Percentiles rank a stretch among this genome's conserved stretches.
These are phyloP conservation scores for Melanogrammus aeglefinus DNA, from an alignment of 2,797 vertebrate species.

Conservation along the genomic window DNA sequence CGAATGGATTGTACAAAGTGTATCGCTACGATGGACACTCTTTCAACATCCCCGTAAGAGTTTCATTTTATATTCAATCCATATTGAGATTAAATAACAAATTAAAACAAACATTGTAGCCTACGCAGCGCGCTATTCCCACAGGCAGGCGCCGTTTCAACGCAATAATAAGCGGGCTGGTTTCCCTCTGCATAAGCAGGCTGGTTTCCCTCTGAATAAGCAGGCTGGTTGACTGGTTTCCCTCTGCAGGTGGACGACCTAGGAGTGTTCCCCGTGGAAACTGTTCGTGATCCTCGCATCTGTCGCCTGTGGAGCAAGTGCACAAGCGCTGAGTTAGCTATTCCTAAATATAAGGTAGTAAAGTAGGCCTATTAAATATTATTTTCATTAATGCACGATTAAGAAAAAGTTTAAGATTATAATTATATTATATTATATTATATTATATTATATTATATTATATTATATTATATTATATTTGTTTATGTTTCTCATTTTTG, in stretches of 20 bases:
- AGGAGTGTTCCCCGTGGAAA: slow-evolving; percentile 85
- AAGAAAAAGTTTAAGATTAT: background rate
- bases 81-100: background rate
- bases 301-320: slow-evolving; percentile 89
- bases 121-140: background rate
- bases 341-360: slow-evolving; percentile 89
- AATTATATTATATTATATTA: no score
- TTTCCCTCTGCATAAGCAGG: slow-evolving; percentile 24
- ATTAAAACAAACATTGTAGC: background rate
- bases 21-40: slow-evolving; percentile 90
- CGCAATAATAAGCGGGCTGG: background rate
- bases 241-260: slow-evolving; percentile 77
- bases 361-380: background rate
- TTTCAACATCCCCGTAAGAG: slow-evolving; percentile 88
- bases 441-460: no score
- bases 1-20: slow-evolving; percentile 88
- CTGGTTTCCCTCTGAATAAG: no score
- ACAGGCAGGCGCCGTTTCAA: background rate
- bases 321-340: slow-evolving; percentile 78
- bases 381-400: background rate
- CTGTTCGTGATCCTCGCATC: slow-evolving; percentile 87
- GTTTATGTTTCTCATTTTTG: background rate
- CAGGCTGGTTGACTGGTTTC: no score
- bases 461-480: no score
- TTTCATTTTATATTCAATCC: background rate